phyloP scores from a whole-genome alignment of 2,888 invertebrate species.

The Scaptomyza flava region DNA sequence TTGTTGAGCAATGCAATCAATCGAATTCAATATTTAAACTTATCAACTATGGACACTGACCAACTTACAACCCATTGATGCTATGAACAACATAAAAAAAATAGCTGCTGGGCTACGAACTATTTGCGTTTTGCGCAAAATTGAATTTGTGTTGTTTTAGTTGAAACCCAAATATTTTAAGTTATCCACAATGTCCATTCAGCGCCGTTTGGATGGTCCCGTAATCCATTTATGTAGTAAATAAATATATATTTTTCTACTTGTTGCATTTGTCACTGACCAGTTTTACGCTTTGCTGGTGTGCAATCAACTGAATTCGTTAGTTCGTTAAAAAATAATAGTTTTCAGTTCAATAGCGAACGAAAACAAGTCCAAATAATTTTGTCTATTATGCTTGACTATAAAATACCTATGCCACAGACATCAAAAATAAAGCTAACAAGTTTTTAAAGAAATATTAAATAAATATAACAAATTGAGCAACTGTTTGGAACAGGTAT shows the following conservation, averaged over 20 bases:
- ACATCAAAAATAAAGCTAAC: not conserved
- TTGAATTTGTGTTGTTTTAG: slow-evolving; percentile 43
- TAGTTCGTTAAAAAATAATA: slow-evolving; percentile 73
- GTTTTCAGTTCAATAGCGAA: slow-evolving; percentile 39
- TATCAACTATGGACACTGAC: slow-evolving; percentile 47
- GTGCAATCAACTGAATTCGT: slow-evolving; percentile 67
- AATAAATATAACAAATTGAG: not conserved
- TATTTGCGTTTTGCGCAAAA: slow-evolving; percentile 22
- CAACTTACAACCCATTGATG: slow-evolving; percentile 20
- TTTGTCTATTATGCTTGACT: slow-evolving; percentile 4
- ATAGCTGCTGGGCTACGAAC: not conserved
- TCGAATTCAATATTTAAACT: slow-evolving; percentile 8
- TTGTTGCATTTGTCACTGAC: slow-evolving; percentile 41
- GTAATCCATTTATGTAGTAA: slow-evolving; percentile 62
- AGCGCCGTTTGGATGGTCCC: slow-evolving; percentile 9
- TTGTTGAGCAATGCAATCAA: slow-evolving; percentile 1
- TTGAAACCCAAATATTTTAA: slow-evolving; percentile 43
- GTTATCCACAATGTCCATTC: slow-evolving; percentile 18
- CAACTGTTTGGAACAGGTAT: not conserved
- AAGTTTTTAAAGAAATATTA: not conserved
- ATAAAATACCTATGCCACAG: not conserved
- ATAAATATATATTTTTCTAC: slow-evolving; percentile 48
- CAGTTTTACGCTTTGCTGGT: slow-evolving; percentile 52
- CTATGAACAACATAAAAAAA: not conserved
- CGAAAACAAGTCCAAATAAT: slow-evolving; percentile 1